Percentiles rank a stretch among this genome's conserved stretches.
These are phyloP conservation scores for Xylocampa areola DNA, from an alignment of 2,888 invertebrate species.

Conservation along the genomic window DNA sequence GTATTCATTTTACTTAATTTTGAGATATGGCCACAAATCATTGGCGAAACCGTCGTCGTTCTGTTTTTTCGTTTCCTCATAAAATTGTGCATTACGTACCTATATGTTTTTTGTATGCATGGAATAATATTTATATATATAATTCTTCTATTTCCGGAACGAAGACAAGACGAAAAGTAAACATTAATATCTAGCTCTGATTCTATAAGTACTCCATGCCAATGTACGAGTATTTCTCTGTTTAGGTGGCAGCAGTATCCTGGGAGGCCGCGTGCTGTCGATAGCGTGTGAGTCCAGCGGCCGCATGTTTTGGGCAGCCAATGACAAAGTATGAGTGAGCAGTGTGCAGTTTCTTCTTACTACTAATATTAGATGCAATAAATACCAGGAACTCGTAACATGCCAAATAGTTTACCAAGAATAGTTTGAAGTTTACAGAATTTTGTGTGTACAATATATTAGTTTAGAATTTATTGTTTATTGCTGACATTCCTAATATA, in stretches of 20 bases:
- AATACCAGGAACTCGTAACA: constrained; percentile 38
- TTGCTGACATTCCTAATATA: constrained; percentile 22
- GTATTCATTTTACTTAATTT: too few species aligned
- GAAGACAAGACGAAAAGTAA: too few species aligned
- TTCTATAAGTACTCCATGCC: too few species aligned
- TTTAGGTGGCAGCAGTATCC: constrained; percentile 86
- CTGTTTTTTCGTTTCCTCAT: too few species aligned
- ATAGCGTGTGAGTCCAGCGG: constrained; percentile 94
- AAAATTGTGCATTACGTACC: too few species aligned
- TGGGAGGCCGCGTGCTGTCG: constrained; percentile 91
- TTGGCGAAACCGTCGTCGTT: too few species aligned
- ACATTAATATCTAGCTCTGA: too few species aligned
- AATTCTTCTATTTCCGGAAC: too few species aligned
- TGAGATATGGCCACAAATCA: too few species aligned
- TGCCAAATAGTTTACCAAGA: constrained; percentile 20
- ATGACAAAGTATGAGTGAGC: constrained; percentile 90
- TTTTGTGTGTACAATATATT: constrained; percentile 38
- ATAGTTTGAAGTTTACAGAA: constrained; percentile 26
- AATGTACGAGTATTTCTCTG: too few species aligned
- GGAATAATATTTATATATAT: too few species aligned
- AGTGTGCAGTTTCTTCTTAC: constrained; percentile 20
- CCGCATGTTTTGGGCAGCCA: constrained; percentile 95
- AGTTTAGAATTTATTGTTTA: constrained; percentile 26
- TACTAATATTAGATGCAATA: constrained; percentile 31
- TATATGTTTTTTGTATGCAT: too few species aligned